Conservation (phyloP, 1,140 invertebrate species). For the Drosophila novamexicana region DNA sequence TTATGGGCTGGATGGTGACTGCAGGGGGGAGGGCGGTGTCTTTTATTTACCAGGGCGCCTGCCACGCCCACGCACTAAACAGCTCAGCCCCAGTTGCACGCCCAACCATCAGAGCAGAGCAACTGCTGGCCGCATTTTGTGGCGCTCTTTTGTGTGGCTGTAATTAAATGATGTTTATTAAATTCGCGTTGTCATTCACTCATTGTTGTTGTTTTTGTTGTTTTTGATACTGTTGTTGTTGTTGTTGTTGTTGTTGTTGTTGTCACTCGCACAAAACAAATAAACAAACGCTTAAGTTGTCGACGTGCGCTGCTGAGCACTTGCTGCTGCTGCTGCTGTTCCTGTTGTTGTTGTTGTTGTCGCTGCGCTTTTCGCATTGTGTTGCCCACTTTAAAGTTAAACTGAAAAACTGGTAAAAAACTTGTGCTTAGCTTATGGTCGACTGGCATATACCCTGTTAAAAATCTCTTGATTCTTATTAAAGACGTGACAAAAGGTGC, state of each 20-base stretch:
- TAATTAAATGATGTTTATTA: conserved; percentile 80
- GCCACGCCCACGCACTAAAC: neutral
- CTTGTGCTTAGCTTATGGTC: neutral
- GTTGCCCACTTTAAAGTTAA: conserved; percentile 47
- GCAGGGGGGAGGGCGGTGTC: too few relatives aligned
- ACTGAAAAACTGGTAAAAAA: conserved; percentile 33
- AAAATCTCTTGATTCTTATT: too few relatives aligned
- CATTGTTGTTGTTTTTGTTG: conserved; percentile 20
- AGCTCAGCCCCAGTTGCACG: too few relatives aligned
- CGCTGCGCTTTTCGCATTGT: conserved; percentile 51
- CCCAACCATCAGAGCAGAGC: too few relatives aligned
- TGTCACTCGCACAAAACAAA: conserved; percentile 30
- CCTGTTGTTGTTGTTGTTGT: conserved; percentile 12
- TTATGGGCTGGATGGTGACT: neutral
- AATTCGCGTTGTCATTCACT: conserved; percentile 47
- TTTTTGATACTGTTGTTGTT: conserved; percentile 2
- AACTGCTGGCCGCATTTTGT: conserved; percentile 15
- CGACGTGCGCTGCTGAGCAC: too few relatives aligned
- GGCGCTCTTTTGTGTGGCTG: conserved; percentile 35
- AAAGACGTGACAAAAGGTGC: too few relatives aligned
- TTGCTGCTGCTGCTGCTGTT: conserved; percentile 11
- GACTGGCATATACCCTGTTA: neutral
- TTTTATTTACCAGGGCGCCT: neutral
- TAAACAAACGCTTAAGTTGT: conserved; percentile 24
- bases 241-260: conserved; percentile 20